Base-by-base conservation (phyloP, 2,888 invertebrate species). In the Lepetodrilus schrolli region DNA sequence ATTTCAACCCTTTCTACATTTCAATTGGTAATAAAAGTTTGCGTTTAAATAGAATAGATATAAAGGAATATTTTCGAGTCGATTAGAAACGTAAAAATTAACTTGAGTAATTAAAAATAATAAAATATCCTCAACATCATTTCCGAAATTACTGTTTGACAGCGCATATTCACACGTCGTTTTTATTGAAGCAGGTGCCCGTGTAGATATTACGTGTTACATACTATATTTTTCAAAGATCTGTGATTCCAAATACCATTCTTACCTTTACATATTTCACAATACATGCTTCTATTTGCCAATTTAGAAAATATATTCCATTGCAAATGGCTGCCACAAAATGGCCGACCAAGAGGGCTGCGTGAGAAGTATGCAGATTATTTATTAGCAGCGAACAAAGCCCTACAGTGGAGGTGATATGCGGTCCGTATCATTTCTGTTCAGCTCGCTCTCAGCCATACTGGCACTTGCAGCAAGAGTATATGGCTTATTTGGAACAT, bases 311-410 rank as follows among this genome's bases (percentile, higher is more conserved):
- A 73, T 74, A 66, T 77, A 75, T 72, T 70, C 66, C 72, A 79
- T 75, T 74, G 75, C 74, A 75, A 77, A 77, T 72, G 75, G 75
- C 73, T 74, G 70, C 72, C 72, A 70, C 66, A 76, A 80, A 78
- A 77, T 78, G 78, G 80, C 78, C 80, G 75, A 78, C 80, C 72
- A 77, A 69, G 49, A 72, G 43, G 68, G 73, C 75, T 76, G 78
- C 75, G 76, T 78, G 80, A 73, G 74, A 78, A 80, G 72, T 74
- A 72, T 76, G 76, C 76, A 74, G 74, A 74, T 76, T 74, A 74
- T 78, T 79, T 78, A 78, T 80, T 75, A 76, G 70, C 75, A 72
- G 73, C 74, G 70, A 72, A 74, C 76, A 76, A 75, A 73, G 74
- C 72, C 76, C 74, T 66, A 71, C 70, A 71, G 74, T 49, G 48